phyloP scores from a whole-genome alignment of 2,888 invertebrate genomes.

The Polyommatus iphigenia region DNA sequence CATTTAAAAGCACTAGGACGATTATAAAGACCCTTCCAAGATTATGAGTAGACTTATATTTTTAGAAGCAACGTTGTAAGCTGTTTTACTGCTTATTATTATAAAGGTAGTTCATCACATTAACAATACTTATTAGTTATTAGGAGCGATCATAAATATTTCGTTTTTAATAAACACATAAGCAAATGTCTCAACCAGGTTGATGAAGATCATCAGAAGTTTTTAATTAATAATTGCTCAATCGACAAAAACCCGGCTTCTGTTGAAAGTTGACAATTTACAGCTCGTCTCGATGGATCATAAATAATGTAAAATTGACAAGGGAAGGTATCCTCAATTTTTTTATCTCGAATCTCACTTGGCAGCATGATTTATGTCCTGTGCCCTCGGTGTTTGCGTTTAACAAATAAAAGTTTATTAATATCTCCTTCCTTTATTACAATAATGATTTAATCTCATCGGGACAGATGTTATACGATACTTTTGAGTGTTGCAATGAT shows the following conservation, averaged over 20 bases:
- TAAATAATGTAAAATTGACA: slow-evolving; percentile 48
- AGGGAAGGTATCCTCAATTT: slow-evolving; percentile 39
- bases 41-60: too few species aligned
- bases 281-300: slow-evolving; percentile 44
- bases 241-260: slow-evolving; percentile 26
- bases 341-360: slow-evolving; percentile 42
- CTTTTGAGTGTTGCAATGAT: slow-evolving; percentile 16
- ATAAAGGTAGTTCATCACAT: too few species aligned
- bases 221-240: slow-evolving; percentile 24
- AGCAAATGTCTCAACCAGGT: background rate
- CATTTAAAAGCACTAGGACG: too few species aligned
- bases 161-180: slow-evolving; percentile 9
- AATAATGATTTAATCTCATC: background rate
- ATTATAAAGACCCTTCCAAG: too few species aligned
- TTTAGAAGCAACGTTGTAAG: too few species aligned
- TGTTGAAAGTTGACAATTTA: slow-evolving; percentile 43
- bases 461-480: slow-evolving; percentile 14
- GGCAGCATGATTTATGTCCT: slow-evolving; percentile 41
- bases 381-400: slow-evolving; percentile 38
- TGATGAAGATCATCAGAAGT: slow-evolving; percentile 11
- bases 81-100: too few species aligned
- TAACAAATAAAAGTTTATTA: slow-evolving; percentile 34
- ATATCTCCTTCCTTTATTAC: slow-evolving; percentile 28
- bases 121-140: background rate
- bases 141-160: background rate